These are phyloP conservation scores for Neuroterus valhalla DNA, from an alignment of 1,140 invertebrate species.

Conservation along the genomic window DNA sequence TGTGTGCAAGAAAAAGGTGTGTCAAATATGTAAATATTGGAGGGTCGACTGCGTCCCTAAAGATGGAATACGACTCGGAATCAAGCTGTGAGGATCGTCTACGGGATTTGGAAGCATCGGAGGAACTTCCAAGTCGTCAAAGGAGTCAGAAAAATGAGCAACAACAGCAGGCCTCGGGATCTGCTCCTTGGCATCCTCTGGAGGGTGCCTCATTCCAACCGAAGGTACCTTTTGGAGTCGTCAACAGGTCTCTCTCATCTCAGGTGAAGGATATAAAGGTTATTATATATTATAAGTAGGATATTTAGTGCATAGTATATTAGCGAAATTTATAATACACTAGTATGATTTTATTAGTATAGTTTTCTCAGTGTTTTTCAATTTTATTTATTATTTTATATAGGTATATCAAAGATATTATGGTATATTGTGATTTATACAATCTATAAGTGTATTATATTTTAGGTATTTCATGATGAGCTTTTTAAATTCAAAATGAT, in stretches of 20 bases:
- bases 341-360: no score
- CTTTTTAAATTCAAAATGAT: no score
- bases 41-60: conserved; percentile 30
- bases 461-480: no score
- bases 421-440: no score
- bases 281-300: not conserved
- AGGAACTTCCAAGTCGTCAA: conserved; percentile 33
- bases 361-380: no score
- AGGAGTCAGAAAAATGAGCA: conserved; percentile 40
- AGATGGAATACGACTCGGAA: conserved; percentile 70
- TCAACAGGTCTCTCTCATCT: conserved; percentile 59
- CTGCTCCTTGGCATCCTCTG: conserved; percentile 45
- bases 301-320: no score
- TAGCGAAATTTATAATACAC: no score
- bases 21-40: not conserved
- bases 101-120: conserved; percentile 50
- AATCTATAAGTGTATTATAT: no score
- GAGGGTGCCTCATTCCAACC: conserved; percentile 35
- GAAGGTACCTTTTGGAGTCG: conserved; percentile 35
- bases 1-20: not conserved
- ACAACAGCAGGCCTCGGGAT: conserved; percentile 8
- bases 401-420: no score
- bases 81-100: conserved; percentile 61
- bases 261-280: conserved; percentile 68
- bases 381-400: no score